These are phyloP conservation scores for Leguminivora glycinivorella DNA, from an alignment of 1,140 invertebrate genomes.

Conservation along the genomic window DNA sequence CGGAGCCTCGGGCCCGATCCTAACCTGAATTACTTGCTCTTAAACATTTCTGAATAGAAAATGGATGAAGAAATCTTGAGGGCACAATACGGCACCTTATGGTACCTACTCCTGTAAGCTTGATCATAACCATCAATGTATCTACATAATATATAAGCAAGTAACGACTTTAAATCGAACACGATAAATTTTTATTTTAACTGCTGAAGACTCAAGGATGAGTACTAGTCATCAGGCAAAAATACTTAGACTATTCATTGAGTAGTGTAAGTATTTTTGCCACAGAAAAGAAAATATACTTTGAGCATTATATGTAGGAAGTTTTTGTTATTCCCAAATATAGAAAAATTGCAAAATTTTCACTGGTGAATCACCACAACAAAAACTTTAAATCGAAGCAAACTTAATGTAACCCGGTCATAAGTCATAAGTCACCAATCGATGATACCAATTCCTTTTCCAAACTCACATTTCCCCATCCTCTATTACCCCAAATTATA, in stretches of 20 bases:
- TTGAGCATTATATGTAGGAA: too few species aligned
- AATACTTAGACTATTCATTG: too few species aligned
- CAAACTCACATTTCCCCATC: slow-evolving; percentile 6
- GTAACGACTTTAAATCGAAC: too few species aligned
- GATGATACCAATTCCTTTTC: slow-evolving; percentile 12
- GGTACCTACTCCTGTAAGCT: not conserved
- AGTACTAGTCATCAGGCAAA: too few species aligned
- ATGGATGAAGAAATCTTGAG: slow-evolving; percentile 4
- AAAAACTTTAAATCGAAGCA: not conserved
- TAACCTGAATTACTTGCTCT: slow-evolving; percentile 14
- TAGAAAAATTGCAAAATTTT: not conserved
- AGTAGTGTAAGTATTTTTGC: too few species aligned
- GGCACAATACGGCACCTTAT: not conserved
- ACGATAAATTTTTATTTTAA: too few species aligned
- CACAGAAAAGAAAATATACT: too few species aligned
- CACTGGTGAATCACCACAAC: not conserved
- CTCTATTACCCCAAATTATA: not conserved
- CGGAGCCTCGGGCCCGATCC: not conserved
- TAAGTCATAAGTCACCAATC: slow-evolving; percentile 11
- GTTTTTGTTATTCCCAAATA: too few species aligned
- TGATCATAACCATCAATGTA: not conserved
- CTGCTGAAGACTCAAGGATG: too few species aligned
- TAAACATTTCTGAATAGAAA: slow-evolving; percentile 15
- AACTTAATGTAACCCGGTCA: not conserved
- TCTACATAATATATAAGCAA: too few species aligned